These are phyloP conservation scores for Linurgus olivaceus DNA, from an alignment of 2,797 vertebrate species.

Conservation along the genomic window DNA sequence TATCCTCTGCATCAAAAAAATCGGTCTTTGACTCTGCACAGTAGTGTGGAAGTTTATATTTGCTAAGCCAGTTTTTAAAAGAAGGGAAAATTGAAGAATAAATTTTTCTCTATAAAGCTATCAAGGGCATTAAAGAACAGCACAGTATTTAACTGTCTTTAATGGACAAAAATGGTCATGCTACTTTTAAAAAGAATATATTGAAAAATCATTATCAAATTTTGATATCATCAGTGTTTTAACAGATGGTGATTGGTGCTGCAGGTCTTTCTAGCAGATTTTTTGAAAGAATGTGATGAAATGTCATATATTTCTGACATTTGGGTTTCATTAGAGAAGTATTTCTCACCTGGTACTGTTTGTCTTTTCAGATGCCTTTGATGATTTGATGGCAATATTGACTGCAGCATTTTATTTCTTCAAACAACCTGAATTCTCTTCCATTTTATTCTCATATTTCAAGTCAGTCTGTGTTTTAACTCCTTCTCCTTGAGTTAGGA, in stretches of 20 bases:
- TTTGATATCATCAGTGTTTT: background rate
- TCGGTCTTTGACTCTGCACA: background rate
- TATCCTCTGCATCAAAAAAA: accelerated
- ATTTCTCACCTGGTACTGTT: conserved; percentile 26
- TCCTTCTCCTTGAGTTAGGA: background rate
- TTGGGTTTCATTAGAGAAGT: conserved; percentile 14
- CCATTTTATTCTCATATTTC: background rate
- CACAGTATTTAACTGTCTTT: background rate
- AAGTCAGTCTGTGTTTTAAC: background rate
- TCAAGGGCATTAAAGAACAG: background rate
- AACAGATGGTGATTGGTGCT: background rate
- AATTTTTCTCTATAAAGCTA: background rate
- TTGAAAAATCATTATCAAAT: background rate
- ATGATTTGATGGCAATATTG: background rate
- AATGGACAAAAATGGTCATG: background rate
- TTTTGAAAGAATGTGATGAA: conserved; percentile 1
- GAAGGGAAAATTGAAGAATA: background rate
- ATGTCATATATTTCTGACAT: conserved; percentile 3
- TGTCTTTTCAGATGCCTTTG: background rate
- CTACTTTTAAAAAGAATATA: background rate
- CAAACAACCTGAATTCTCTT: background rate
- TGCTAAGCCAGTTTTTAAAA: background rate
- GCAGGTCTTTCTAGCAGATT: background rate
- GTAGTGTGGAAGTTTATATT: background rate
- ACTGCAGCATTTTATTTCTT: background rate